Evolutionary conservation across 2,888 invertebrate species (phyloP).

Genomic region (Cerastis rubricosa): DNA sequence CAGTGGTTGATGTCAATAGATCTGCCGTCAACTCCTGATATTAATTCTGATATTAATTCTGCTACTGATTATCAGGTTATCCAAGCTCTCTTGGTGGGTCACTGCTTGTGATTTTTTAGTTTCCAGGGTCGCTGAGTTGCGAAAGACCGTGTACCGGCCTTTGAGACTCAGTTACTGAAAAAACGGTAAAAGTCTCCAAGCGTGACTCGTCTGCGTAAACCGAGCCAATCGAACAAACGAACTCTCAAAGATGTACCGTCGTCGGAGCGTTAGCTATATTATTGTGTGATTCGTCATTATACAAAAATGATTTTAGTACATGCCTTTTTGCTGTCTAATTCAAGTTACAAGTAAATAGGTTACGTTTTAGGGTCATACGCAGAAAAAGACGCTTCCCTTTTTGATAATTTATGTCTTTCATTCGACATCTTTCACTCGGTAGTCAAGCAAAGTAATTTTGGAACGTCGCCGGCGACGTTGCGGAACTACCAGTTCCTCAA

Average conservation of each 20-base stretch:
- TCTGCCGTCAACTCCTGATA: neutral
- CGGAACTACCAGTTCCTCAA: neutral
- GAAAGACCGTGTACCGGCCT: neutral
- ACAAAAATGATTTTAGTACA: neutral
- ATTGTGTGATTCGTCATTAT: neutral
- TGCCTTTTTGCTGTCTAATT: neutral
- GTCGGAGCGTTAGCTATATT: neutral
- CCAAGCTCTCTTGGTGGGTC: conserved; percentile 1
- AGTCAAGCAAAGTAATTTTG: neutral
- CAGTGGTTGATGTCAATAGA: neutral
- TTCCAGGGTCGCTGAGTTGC: neutral
- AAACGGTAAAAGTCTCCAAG: neutral
- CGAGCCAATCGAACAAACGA: neutral
- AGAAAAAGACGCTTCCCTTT: neutral
- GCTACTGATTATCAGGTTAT: neutral
- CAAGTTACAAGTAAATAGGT: neutral
- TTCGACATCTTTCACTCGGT: neutral
- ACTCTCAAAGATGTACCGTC: neutral
- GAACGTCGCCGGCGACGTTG: no score
- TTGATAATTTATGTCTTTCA: neutral
- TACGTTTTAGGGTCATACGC: neutral
- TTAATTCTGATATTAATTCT: neutral
- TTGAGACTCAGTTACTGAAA: neutral
- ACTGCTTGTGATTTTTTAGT: neutral
- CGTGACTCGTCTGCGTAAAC: neutral